Conservation (phyloP, 30 jellyfish, hydroid and myxozoan species). For the Euphysa ruthae region DNA sequence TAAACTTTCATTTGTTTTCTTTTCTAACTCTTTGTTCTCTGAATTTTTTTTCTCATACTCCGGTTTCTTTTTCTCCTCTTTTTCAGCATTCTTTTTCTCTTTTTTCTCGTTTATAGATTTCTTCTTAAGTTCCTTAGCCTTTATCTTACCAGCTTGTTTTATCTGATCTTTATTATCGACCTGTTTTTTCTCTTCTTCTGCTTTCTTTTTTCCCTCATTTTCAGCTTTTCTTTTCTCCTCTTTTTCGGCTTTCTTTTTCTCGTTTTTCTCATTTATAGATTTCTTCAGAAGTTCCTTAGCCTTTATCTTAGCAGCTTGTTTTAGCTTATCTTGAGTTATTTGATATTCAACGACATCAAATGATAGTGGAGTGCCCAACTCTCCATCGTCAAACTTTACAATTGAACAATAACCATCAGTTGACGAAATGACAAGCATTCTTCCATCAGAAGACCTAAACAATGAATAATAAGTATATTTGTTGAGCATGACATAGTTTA, state of each 20-base stretch:
- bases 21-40: too few relatives aligned
- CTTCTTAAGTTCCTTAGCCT: slow-evolving; percentile 30
- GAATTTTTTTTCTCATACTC: too few relatives aligned
- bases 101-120: too few relatives aligned
- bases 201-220: too few relatives aligned
- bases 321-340: slow-evolving; percentile 38
- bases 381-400: slow-evolving; percentile 63
- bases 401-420: slow-evolving; percentile 90
- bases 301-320: slow-evolving; percentile 36
- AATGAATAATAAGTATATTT: not conserved
- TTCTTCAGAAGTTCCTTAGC: too few relatives aligned
- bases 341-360: slow-evolving; percentile 61
- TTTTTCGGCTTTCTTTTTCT: too few relatives aligned
- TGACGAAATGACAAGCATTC: slow-evolving; percentile 69
- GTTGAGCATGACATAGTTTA: not conserved
- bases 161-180: slow-evolving; percentile 53
- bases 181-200: too few relatives aligned
- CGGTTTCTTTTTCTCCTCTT: too few relatives aligned
- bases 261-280: too few relatives aligned
- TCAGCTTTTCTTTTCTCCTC: too few relatives aligned
- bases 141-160: slow-evolving; percentile 37
- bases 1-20: too few relatives aligned
- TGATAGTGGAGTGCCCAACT: slow-evolving; percentile 65
- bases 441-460: slow-evolving; percentile 91
- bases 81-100: too few relatives aligned